Base-by-base conservation (phyloP, 2,888 invertebrate species). In the Pycnomerus fuliginosus region DNA sequence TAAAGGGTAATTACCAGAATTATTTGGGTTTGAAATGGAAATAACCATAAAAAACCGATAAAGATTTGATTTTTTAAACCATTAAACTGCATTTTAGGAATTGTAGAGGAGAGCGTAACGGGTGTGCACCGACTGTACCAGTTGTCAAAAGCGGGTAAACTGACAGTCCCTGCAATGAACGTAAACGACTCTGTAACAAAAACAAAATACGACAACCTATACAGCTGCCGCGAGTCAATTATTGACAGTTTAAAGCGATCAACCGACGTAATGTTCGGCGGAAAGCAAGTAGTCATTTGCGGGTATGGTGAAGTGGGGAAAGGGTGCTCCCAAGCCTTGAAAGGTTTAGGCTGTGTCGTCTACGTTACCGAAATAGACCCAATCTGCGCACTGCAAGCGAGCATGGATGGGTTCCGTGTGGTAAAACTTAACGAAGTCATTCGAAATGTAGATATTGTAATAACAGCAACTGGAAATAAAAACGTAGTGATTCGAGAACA, bases 281-380 rank as follows among this genome's bases (percentile, higher is more conserved):
- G 97, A 0, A 96, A 97, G 68, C 95, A 95, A 74, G 91, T 95
- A 0, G 87, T 92, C 0, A 88, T 97, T 25, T 96, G 96, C 70
- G 97, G 97, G 1, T 97, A 96, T 67, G 97, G 97, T 1, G 96
- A 97, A 75, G 94, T 97, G 23, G 96, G 96, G 20, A 97, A 97
- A 73, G 96, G 96, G 0, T 96, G 96, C 72, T 92, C 93, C 54
- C 93, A 95, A 69, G 94, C 95, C 3, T 75, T 97, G 8, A 94
- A 94, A 72, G 95, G 94, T 0, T 78, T 97, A 48, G 97, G 97
- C 8, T 91, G 94, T 73, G 90, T 95, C 61, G 94, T 93, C 46
- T 87, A 87, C 72, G 81, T 88, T 33, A 95, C 96, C 14, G 97
- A 97, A 78, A 94, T 97, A 57, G 97, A 97, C 76, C 97, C 97